These are phyloP conservation scores for Progne subis DNA, from an alignment of 2,113 vertebrate genomes.

Conservation along the genomic window DNA sequence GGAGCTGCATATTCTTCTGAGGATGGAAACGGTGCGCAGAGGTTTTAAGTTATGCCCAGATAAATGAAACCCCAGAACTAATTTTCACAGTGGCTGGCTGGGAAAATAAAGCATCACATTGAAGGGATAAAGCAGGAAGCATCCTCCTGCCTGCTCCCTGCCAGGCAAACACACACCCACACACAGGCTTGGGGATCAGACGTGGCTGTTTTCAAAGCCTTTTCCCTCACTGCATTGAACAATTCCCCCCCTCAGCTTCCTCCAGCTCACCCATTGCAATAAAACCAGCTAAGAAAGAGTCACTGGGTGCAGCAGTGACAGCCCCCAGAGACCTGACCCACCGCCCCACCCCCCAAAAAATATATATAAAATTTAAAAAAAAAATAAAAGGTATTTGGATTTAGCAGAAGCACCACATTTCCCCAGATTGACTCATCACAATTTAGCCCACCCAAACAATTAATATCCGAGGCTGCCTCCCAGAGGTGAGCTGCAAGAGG, in stretches of 20 bases:
- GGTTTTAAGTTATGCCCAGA: not conserved
- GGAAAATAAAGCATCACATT: not conserved
- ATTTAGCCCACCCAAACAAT: conserved; percentile 17
- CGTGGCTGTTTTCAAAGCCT: not conserved
- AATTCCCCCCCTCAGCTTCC: not conserved
- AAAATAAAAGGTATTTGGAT: not conserved
- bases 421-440: not conserved
- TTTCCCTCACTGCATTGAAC: not conserved
- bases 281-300: not conserved
- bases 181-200: conserved; percentile 15
- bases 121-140: conserved; percentile 23
- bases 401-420: not conserved
- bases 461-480: conserved; percentile 49
- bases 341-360: fast-evolving
- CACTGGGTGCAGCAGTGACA: not conserved
- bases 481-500: conserved; percentile 31
- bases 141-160: conserved; percentile 7
- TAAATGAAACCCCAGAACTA: not conserved
- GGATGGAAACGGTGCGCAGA: not conserved
- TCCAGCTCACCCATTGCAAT: not conserved
- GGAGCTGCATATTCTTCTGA: not conserved
- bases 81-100: not conserved
- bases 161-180: conserved; percentile 55
- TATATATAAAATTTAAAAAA: not conserved
- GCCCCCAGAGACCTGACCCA: not conserved